Base-by-base conservation (phyloP, 2,113 vertebrate genomes). In the Petroica traversi region DNA sequence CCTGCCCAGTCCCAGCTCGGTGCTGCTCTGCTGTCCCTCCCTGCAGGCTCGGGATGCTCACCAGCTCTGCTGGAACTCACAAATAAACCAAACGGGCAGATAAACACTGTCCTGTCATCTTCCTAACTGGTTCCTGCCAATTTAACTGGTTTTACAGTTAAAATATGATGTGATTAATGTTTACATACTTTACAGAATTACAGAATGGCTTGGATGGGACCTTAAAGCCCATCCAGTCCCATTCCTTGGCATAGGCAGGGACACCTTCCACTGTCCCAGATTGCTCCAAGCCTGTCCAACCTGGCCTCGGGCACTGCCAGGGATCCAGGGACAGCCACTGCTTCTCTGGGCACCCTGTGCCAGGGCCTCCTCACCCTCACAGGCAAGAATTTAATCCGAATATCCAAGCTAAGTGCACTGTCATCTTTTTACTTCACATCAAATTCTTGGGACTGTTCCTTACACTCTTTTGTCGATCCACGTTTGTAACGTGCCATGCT, bases 391-490 rank as follows among this genome's bases (percentile, higher is more conserved):
- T 43, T 36, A 31, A 28, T 43, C 40, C 26, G 7, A 31, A 62
- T 33, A 48, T 4, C 55, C 55, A 68, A 14, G 28, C 34, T 36
- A 28, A 62, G 29, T 19, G 22, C 14, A 13, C 26, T 55, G 5
- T 33, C n/a, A 66, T n/a, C 59, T 55, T 54, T 55, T 51, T 4
- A 67, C 73, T 46, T 57, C 5, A 2, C 57, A 34, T 8, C n/a
- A 36, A 48, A 38, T 0, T 6, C 69, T 18, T 12, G 26, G 45
- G 40, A 54, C 40, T 6, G 19, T 7, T 68, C 12, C 61, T 72
- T 17, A 16, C 23, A 4, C 52, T 57, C 43, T 7, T 34, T 31
- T 52, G 57, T 34, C 0, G 0, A 43, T 28, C 2, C 1, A 0
- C 1, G 23, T 33, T 67, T 11, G 38, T 4, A 22, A 46, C 1